phyloP scores from a whole-genome alignment of 2,113 vertebrate genomes.

The Syngnathus scovelli region DNA sequence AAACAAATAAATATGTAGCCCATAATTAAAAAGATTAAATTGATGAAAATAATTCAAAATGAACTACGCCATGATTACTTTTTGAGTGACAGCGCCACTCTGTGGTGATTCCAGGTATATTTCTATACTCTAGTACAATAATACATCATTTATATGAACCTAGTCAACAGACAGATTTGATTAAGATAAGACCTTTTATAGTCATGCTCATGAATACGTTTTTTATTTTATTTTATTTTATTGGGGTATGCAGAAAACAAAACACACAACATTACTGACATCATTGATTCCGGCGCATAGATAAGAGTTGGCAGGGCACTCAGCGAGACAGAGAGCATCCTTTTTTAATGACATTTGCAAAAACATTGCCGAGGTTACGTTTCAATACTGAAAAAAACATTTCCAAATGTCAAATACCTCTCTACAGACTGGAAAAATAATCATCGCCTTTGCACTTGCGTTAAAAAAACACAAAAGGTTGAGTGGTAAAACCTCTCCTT shows the following conservation, averaged over 20 bases:
- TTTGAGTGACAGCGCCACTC: conserved; percentile 6
- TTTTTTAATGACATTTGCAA: not conserved
- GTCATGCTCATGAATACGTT: no score
- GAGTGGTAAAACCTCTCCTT: not conserved
- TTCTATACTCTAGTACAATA: no score
- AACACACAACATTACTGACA: not conserved
- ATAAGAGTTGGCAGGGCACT: not conserved
- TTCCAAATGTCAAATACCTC: not conserved
- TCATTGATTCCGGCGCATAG: not conserved
- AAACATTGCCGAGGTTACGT: not conserved
- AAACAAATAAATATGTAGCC: no score
- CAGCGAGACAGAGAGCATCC: not conserved
- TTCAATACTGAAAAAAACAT: not conserved
- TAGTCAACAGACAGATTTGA: no score
- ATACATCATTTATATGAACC: no score
- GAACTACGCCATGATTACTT: no score
- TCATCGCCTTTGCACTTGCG: not conserved
- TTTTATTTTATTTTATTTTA: no score
- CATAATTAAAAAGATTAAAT: no score
- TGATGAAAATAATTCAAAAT: not conserved
- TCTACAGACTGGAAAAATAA: not conserved
- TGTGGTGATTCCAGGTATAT: conserved; percentile 7
- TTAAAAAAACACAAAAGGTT: not conserved
- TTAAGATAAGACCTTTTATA: no score
- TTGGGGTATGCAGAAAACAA: no score